These are phyloP conservation scores for Forpus xanthops DNA, from an alignment of 2,797 vertebrate genomes.

Conservation along the genomic window DNA sequence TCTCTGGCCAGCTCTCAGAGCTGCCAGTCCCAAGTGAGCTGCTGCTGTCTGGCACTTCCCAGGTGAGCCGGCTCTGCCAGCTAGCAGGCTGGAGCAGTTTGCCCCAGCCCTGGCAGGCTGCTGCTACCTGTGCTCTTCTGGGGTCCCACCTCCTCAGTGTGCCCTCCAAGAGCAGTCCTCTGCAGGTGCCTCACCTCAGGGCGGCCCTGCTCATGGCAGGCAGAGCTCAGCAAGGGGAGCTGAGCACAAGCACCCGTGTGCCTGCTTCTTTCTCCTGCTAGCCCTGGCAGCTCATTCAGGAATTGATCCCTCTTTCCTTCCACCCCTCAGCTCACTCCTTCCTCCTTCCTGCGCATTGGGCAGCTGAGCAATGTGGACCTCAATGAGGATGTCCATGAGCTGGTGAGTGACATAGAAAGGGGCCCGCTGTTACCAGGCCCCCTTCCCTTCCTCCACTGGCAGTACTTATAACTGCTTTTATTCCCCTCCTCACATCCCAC, in stretches of 20 bases:
- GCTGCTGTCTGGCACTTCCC: not conserved
- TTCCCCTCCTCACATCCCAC: fast-evolving
- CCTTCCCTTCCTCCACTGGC: not conserved
- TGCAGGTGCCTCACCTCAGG: fast-evolving
- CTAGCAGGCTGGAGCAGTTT: not conserved
- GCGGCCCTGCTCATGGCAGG: not conserved
- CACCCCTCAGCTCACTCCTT: constrained; percentile 56
- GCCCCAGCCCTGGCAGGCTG: not conserved
- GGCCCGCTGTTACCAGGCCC: fast-evolving
- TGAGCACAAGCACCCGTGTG: fast-evolving
- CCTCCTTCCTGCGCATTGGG: constrained; percentile 82
- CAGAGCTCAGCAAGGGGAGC: not conserved
- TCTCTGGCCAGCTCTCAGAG: not conserved
- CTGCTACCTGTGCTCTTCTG: fast-evolving
- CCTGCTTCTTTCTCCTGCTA: not conserved
- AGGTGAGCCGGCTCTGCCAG: not conserved
- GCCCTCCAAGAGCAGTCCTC: not conserved
- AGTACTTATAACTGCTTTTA: not conserved
- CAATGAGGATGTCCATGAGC: constrained; percentile 81
- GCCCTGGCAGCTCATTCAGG: not conserved
- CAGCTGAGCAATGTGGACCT: constrained; percentile 93
- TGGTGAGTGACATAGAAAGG: constrained; percentile 57
- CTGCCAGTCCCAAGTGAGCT: not conserved
- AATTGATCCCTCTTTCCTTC: not conserved
- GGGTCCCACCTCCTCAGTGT: fast-evolving